These are phyloP conservation scores for Trachymyrmex cornetzi DNA, from an alignment of 1,140 invertebrate species.

Conservation along the genomic window DNA sequence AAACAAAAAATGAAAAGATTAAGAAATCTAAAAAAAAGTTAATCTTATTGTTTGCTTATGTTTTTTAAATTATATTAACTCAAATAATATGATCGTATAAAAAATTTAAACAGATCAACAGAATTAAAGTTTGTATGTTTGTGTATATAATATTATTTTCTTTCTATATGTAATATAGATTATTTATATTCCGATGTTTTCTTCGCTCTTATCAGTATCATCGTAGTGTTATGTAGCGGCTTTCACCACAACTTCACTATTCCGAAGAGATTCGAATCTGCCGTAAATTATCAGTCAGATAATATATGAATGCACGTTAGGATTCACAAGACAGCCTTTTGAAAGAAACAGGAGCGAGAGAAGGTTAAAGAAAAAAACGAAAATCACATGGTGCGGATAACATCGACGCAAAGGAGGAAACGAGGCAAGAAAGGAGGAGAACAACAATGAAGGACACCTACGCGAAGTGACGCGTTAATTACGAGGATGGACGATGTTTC, in stretches of 20 bases:
- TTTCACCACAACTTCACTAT: not conserved
- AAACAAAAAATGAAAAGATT: too few relatives aligned
- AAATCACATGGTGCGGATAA: conserved; percentile 75
- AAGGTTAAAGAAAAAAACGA: not conserved
- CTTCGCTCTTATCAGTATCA: not conserved
- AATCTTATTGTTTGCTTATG: too few relatives aligned
- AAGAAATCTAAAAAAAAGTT: too few relatives aligned
- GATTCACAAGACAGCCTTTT: not conserved
- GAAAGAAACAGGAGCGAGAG: not conserved
- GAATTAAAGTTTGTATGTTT: not conserved
- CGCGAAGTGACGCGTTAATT: conserved; percentile 79
- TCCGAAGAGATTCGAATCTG: conserved; percentile 17
- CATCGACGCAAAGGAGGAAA: conserved; percentile 61
- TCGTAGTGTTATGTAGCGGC: not conserved
- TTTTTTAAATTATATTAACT: too few relatives aligned
- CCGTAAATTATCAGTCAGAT: not conserved
- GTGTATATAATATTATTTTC: not conserved
- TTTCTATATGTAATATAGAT: not conserved
- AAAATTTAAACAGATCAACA: not conserved
- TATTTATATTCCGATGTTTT: not conserved
- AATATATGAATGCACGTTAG: not conserved
- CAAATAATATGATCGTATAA: too few relatives aligned
- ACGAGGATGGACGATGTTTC: conserved; percentile 62
- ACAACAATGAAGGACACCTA: conserved; percentile 69
- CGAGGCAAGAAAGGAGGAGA: conserved; percentile 10